Conservation (phyloP, 2,113 vertebrate species). For the Rynchops niger region DNA sequence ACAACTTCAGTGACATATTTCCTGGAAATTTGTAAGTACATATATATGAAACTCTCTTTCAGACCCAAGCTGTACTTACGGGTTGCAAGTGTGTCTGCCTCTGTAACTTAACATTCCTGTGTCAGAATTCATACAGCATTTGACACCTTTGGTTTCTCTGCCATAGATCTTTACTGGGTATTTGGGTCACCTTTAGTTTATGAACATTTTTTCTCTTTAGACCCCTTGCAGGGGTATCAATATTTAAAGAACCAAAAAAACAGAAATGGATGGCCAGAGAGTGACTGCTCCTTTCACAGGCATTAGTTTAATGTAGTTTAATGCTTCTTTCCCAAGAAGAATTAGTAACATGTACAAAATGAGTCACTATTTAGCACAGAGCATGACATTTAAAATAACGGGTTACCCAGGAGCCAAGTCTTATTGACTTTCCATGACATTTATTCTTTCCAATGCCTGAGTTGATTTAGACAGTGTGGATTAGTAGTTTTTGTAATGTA, state of each 20-base stretch:
- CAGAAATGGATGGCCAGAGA: not conserved
- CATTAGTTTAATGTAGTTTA: not conserved
- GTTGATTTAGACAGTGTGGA: not conserved
- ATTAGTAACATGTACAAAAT: not conserved
- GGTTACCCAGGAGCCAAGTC: not conserved
- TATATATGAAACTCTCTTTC: not conserved
- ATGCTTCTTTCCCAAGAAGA: not conserved
- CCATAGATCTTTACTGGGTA: not conserved
- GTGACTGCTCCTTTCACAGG: not conserved
- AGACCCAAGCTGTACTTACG: not conserved
- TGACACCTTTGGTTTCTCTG: not conserved
- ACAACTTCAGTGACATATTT: not conserved
- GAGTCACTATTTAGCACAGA: conserved; percentile 4
- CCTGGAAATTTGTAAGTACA: not conserved
- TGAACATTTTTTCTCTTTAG: not conserved
- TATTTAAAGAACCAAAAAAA: not conserved
- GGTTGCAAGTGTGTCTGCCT: not conserved
- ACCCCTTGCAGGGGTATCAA: not conserved
- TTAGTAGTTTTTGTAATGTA: not conserved
- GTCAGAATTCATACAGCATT: not conserved
- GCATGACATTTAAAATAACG: conserved; percentile 37
- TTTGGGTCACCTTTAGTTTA: not conserved
- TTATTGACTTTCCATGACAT: conserved; percentile 46
- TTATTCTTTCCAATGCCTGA: not conserved
- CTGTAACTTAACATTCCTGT: not conserved